Percentiles rank a stretch among this genome's conserved stretches.
These are phyloP conservation scores for Ophonus ardosiacus DNA, from an alignment of 2,888 invertebrate genomes.

Conservation along the genomic window DNA sequence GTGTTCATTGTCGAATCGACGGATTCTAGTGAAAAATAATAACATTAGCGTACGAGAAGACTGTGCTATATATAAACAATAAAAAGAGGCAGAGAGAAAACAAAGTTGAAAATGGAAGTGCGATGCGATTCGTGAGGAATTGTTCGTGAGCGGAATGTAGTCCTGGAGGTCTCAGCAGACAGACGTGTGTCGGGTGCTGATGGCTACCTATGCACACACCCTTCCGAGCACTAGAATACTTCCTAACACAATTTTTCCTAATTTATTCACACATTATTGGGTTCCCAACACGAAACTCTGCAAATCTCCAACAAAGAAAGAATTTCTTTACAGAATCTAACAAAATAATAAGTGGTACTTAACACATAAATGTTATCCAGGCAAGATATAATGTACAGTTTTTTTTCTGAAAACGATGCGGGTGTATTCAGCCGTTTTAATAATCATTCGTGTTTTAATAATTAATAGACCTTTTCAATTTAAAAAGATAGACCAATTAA, in stretches of 20 bases:
- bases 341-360: background rate
- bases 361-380: background rate
- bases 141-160: slow-evolving; percentile 71
- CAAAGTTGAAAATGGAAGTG: slow-evolving; percentile 72
- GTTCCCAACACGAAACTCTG: slow-evolving; percentile 16
- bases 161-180: slow-evolving; percentile 48
- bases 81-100: slow-evolving; percentile 68
- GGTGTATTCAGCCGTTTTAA: too few relatives aligned
- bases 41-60: slow-evolving; percentile 72
- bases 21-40: slow-evolving; percentile 73
- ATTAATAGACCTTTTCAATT: too few relatives aligned
- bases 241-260: background rate
- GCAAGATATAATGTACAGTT: too few relatives aligned
- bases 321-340: background rate
- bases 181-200: slow-evolving; percentile 50
- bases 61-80: slow-evolving; percentile 68
- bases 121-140: slow-evolving; percentile 73
- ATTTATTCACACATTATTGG: background rate
- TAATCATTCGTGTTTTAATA: too few relatives aligned
- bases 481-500: too few relatives aligned
- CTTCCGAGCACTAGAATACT: background rate
- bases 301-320: background rate
- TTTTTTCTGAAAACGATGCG: too few relatives aligned
- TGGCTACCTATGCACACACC: background rate
- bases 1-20: slow-evolving; percentile 68